These are phyloP conservation scores for Sinocyclocheilus anophthalmus DNA, from an alignment of 2,113 vertebrate genomes.

Conservation along the genomic window DNA sequence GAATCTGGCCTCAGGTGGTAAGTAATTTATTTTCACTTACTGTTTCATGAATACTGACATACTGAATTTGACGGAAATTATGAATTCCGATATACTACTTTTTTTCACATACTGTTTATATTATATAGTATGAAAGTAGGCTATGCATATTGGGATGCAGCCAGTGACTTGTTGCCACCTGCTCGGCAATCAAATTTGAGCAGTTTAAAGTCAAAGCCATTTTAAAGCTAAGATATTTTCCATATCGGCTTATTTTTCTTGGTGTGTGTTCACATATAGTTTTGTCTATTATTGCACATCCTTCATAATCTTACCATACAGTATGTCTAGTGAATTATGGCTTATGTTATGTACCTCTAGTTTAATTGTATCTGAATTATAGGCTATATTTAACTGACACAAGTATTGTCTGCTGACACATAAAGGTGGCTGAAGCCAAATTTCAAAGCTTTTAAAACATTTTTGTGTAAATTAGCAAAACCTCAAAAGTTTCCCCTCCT, in stretches of 20 bases:
- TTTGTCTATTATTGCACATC: not conserved
- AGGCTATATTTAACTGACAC: no score
- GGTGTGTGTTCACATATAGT: not conserved
- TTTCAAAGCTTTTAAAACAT: not conserved
- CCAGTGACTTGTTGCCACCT: not conserved
- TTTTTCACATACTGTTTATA: not conserved
- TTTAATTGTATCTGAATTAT: not conserved
- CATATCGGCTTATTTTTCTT: not conserved
- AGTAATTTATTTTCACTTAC: not conserved
- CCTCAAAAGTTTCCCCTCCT: not conserved
- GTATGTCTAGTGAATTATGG: no score
- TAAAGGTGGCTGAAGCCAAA: not conserved
- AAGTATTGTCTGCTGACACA: not conserved
- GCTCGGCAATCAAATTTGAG: not conserved
- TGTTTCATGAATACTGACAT: not conserved
- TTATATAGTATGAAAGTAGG: not conserved
- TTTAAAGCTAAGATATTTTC: not conserved
- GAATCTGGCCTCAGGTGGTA: not conserved
- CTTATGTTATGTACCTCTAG: no score
- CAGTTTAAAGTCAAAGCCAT: not conserved
- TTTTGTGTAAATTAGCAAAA: not conserved
- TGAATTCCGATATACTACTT: not conserved
- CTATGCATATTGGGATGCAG: not conserved
- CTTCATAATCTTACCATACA: no score
- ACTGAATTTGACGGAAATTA: no score